These are phyloP conservation scores for Papilio dardanus DNA, from an alignment of 1,140 invertebrate species.

Conservation along the genomic window DNA sequence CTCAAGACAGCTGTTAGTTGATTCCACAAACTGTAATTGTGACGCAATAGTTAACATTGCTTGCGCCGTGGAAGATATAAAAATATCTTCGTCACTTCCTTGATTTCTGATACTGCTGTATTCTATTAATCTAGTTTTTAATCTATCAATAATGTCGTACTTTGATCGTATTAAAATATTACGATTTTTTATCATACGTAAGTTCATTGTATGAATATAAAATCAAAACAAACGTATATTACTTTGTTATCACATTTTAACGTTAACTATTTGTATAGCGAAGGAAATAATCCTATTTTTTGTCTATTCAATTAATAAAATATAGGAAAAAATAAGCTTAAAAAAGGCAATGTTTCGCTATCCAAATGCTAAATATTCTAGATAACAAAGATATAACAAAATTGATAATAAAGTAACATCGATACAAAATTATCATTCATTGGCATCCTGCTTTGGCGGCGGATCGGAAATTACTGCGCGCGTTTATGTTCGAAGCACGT, in stretches of 20 bases:
- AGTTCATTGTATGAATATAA: too few species aligned
- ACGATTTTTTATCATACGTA: too few species aligned
- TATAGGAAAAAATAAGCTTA: not conserved
- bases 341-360: not conserved
- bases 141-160: too few species aligned
- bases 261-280: too few species aligned
- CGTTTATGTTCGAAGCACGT: not conserved
- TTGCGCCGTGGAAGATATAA: not conserved
- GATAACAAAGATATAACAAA: not conserved
- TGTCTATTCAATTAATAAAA: not conserved
- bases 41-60: slow-evolving; percentile 12
- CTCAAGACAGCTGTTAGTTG: not conserved
- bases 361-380: not conserved
- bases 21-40: not conserved
- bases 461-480: not conserved
- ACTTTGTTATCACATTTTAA: too few species aligned
- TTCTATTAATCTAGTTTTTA: not conserved
- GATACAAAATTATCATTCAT: not conserved
- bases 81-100: not conserved
- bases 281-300: not conserved
- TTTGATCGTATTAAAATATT: too few species aligned
- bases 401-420: not conserved
- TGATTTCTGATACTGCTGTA: not conserved
- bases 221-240: too few species aligned
- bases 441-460: not conserved